Conservation (phyloP, 2,113 vertebrate genomes). For the Platichthys stellatus region DNA sequence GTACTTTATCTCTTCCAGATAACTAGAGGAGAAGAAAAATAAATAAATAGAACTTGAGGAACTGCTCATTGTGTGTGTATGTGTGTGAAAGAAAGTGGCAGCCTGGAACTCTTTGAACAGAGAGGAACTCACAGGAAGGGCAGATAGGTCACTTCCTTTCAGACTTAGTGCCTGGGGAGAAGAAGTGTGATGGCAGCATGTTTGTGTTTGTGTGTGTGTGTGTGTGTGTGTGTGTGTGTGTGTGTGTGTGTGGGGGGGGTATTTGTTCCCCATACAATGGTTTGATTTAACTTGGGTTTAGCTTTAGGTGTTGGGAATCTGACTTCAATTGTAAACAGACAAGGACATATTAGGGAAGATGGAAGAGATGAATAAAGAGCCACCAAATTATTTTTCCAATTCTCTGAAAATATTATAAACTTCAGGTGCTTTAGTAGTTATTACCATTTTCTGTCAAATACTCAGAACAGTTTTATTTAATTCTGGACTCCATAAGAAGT, state of each 20-base stretch:
- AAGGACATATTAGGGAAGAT: neutral
- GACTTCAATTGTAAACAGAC: neutral
- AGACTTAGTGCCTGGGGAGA: slow-evolving; percentile 63
- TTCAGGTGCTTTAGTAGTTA: neutral
- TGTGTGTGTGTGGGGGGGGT: neutral
- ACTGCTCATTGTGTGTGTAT: slow-evolving; percentile 57
- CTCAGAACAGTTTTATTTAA: neutral
- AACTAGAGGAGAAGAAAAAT: slow-evolving; percentile 70
- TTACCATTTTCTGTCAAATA: neutral
- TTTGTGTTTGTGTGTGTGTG: slow-evolving; percentile 28
- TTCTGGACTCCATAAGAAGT: neutral
- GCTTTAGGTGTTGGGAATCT: neutral
- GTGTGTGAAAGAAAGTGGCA: slow-evolving; percentile 50
- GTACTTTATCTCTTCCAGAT: slow-evolving; percentile 80
- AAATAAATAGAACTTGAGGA: slow-evolving; percentile 76
- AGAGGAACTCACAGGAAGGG: slow-evolving; percentile 74
- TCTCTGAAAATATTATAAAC: neutral
- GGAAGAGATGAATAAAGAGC: neutral
- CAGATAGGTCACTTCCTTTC: slow-evolving; percentile 79
- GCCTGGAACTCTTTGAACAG: slow-evolving; percentile 66
- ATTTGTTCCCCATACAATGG: neutral
- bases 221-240: slow-evolving; percentile 43
- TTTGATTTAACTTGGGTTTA: neutral
- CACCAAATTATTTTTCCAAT: neutral
- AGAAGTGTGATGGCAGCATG: slow-evolving; percentile 47